These are phyloP conservation scores for Gila robusta DNA, from an alignment of 2,797 vertebrate genomes.

Conservation along the genomic window DNA sequence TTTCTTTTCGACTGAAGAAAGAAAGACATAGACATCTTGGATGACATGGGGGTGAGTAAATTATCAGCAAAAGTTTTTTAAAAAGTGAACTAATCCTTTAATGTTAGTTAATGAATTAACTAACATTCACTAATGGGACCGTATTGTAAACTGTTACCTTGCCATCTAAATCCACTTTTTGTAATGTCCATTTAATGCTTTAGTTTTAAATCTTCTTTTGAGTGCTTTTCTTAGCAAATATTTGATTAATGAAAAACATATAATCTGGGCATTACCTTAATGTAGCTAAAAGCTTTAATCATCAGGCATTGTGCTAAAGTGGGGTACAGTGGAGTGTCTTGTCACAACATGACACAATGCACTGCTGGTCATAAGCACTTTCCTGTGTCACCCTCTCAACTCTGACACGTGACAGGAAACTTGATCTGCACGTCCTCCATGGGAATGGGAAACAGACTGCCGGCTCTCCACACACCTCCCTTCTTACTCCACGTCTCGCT, in stretches of 20 bases:
- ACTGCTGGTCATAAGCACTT: constrained; percentile 16
- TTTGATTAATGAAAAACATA: neutral
- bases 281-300: neutral
- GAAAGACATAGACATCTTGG: no score
- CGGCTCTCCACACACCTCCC: neutral
- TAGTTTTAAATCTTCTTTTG: neutral
- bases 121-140: neutral
- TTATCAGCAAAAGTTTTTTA: no score
- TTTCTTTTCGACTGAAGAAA: no score
- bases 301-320: neutral
- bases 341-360: constrained; percentile 29
- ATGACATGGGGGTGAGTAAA: no score
- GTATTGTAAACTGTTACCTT: neutral
- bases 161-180: neutral
- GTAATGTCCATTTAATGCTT: neutral
- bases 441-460: constrained; percentile 7
- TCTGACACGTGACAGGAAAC: constrained; percentile 58
- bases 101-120: neutral
- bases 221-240: constrained; percentile 1
- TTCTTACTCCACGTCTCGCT: neutral
- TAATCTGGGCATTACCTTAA: neutral
- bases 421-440: constrained; percentile 19
- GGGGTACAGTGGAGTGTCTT: constrained; percentile 18
- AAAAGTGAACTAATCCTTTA: no score
- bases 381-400: constrained; percentile 35